Percentiles rank a stretch among this genome's conserved stretches.
These are phyloP conservation scores for Tinea trinotella DNA, from an alignment of 2,888 invertebrate species.

Conservation along the genomic window DNA sequence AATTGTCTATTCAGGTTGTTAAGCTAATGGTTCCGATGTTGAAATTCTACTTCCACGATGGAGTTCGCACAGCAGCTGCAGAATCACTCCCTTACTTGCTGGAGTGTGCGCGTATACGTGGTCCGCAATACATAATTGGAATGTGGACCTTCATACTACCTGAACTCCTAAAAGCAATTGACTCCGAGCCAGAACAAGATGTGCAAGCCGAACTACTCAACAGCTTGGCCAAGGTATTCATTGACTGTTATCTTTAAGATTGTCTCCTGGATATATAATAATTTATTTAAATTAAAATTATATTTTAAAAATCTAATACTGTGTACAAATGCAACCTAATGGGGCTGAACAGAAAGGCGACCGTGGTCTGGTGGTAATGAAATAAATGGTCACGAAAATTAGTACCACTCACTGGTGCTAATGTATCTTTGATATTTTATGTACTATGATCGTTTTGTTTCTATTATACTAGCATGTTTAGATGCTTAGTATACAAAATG, in stretches of 20 bases:
- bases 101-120: constrained; percentile 89
- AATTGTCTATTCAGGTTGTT: constrained; percentile 71
- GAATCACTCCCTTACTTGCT: constrained; percentile 91
- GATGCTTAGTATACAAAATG: too few species aligned
- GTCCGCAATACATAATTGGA: constrained; percentile 74
- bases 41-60: constrained; percentile 95
- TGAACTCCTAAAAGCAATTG: constrained; percentile 88
- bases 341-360: too few species aligned
- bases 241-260: not conserved
- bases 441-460: too few species aligned
- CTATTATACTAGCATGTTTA: too few species aligned
- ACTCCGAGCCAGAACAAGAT: constrained; percentile 91
- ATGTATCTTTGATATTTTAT: too few species aligned
- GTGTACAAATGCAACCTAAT: too few species aligned
- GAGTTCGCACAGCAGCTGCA: constrained; percentile 93
- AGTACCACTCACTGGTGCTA: too few species aligned
- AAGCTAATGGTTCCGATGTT: constrained; percentile 90
- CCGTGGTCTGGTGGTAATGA: too few species aligned
- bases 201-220: constrained; percentile 87
- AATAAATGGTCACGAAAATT: too few species aligned
- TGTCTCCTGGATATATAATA: too few species aligned
- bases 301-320: too few species aligned
- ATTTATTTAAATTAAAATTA: too few species aligned
- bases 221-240: constrained; percentile 82
- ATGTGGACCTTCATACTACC: constrained; percentile 94